Evolutionary conservation across 2,888 invertebrate genomes (phyloP).

Genomic region (Cephonodes hylas): DNA sequence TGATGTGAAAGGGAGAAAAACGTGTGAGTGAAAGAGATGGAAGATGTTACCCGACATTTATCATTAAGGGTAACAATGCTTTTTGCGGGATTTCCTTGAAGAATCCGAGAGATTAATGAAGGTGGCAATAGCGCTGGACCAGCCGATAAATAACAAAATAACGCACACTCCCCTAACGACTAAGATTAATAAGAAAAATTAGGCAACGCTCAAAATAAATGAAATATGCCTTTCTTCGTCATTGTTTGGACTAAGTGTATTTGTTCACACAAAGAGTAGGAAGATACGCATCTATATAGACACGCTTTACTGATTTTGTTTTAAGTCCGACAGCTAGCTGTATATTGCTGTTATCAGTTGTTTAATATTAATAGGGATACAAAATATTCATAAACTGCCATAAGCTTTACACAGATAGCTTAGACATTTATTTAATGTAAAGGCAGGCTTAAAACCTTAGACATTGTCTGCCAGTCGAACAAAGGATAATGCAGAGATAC

Average conservation of each 20-base stretch:
- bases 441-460: too few relatives aligned
- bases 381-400: too few relatives aligned
- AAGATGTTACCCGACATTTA: slow-evolving; percentile 55
- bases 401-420: too few relatives aligned
- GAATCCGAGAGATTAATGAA: slow-evolving; percentile 76
- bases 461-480: too few relatives aligned
- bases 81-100: slow-evolving; percentile 75
- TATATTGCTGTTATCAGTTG: too few relatives aligned
- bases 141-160: slow-evolving; percentile 76
- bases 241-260: neutral
- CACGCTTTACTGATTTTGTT: too few relatives aligned
- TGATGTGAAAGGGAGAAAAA: slow-evolving; percentile 35
- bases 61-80: slow-evolving; percentile 75
- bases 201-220: slow-evolving; percentile 39
- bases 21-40: slow-evolving; percentile 20
- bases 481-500: too few relatives aligned
- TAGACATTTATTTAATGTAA: too few relatives aligned
- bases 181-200: slow-evolving; percentile 66
- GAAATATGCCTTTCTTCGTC: slow-evolving; percentile 25
- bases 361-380: too few relatives aligned
- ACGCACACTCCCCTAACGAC: slow-evolving; percentile 63
- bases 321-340: too few relatives aligned
- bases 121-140: slow-evolving; percentile 70
- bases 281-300: too few relatives aligned
- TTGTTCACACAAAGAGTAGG: neutral